Evolutionary conservation across 2,797 vertebrate genomes (phyloP).

Genomic region (Acipenser transmontanus): DNA sequence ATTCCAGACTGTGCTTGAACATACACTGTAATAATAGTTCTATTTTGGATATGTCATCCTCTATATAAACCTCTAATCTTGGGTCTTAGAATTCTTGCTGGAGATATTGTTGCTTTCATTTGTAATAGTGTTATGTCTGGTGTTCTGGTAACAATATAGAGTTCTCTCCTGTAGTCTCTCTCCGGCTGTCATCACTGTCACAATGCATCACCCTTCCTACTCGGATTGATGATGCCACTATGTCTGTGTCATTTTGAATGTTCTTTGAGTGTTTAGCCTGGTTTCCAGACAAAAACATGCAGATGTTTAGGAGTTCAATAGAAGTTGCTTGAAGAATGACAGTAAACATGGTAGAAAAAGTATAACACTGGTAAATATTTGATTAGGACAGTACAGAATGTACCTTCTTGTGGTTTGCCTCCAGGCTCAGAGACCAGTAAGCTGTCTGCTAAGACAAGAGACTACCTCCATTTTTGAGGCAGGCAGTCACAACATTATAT

Average conservation of each 20-base stretch:
- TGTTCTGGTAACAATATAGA: neutral
- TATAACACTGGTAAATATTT: neutral
- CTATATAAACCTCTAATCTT: neutral
- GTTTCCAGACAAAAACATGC: neutral
- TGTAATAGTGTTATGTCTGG: neutral
- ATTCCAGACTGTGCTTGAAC: neutral
- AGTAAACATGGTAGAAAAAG: neutral
- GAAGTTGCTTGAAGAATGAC: neutral
- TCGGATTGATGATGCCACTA: slow-evolving; percentile 4
- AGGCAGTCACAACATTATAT: too few species aligned
- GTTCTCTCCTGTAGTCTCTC: neutral
- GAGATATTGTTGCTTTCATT: neutral
- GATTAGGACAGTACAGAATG: too few species aligned
- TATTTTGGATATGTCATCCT: neutral
- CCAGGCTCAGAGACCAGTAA: too few species aligned
- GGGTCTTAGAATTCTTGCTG: too few species aligned
- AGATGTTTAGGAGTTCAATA: neutral
- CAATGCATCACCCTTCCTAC: neutral
- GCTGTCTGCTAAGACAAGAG: too few species aligned
- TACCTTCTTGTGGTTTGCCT: too few species aligned
- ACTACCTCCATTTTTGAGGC: too few species aligned
- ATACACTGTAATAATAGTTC: neutral
- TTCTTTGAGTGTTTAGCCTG: neutral
- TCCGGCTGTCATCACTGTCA: neutral
- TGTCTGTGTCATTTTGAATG: neutral